Evolutionary conservation across 64 coral and sea anemone genomes (phyloP).

Genomic region (Acropora yongei): DNA sequence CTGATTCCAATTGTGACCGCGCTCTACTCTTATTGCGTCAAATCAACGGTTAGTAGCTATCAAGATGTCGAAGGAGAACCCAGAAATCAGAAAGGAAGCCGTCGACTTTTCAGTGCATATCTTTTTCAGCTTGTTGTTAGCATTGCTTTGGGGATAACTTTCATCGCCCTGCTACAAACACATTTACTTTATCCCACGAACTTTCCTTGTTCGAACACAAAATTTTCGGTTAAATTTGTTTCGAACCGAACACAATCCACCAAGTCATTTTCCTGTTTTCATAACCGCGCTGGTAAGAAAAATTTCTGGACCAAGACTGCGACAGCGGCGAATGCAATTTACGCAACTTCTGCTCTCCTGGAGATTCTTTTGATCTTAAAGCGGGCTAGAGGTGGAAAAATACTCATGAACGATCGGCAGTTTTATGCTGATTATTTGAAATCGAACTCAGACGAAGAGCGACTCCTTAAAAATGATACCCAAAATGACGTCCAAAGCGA

Average conservation of each 20-base stretch:
- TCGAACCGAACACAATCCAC: background rate
- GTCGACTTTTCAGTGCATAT: background rate
- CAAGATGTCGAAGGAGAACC: background rate
- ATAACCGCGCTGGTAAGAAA: background rate
- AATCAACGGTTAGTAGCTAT: background rate
- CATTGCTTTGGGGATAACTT: background rate
- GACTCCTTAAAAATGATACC: too few species aligned
- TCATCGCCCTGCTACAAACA: conserved; percentile 1
- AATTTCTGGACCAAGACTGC: background rate
- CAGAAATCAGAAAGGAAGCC: too few species aligned
- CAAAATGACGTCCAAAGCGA: too few species aligned
- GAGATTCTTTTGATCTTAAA: background rate
- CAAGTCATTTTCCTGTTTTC: background rate
- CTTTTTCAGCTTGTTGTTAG: conserved; percentile 4
- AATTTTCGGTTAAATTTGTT: too few species aligned
- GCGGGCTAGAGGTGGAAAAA: too few species aligned
- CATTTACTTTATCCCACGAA: background rate
- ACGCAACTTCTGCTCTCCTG: background rate
- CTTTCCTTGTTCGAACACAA: background rate
- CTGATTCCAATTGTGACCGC: background rate
- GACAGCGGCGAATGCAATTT: background rate
- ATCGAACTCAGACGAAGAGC: too few species aligned
- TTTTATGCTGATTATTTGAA: too few species aligned
- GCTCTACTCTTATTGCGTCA: background rate
- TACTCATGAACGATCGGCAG: background rate